These are phyloP conservation scores for Amphipyra tragopoginis DNA, from an alignment of 2,888 invertebrate genomes.

Conservation along the genomic window DNA sequence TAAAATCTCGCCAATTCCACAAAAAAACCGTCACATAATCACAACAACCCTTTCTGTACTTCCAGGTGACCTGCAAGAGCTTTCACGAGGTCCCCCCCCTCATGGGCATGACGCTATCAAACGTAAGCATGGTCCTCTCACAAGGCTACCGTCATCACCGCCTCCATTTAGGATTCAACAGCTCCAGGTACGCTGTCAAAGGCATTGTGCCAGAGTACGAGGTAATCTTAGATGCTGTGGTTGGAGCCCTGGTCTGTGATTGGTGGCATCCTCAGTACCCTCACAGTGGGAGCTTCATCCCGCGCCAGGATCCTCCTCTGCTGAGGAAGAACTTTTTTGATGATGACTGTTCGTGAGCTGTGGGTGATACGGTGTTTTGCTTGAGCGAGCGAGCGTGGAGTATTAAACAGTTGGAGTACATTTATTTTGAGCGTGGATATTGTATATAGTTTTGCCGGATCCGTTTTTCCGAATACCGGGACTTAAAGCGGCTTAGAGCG, in stretches of 20 bases:
- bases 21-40: too few relatives aligned
- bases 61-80: slow-evolving; percentile 88
- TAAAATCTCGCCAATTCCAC: too few relatives aligned
- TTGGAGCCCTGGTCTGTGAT: slow-evolving; percentile 72
- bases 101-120: slow-evolving; percentile 90
- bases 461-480: too few relatives aligned
- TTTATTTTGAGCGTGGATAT: too few relatives aligned
- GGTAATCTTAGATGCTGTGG: slow-evolving; percentile 75
- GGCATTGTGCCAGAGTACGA: slow-evolving; percentile 74
- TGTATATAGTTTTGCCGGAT: too few relatives aligned
- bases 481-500: too few relatives aligned
- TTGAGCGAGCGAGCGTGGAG: background rate
- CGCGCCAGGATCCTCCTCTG: slow-evolving; percentile 36
- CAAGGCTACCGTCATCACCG: slow-evolving; percentile 88
- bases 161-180: slow-evolving; percentile 88
- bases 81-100: slow-evolving; percentile 90
- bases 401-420: too few relatives aligned
- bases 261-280: slow-evolving; percentile 77
- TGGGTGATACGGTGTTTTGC: background rate
- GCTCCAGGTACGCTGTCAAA: slow-evolving; percentile 64
- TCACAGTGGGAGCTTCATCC: slow-evolving; percentile 40
- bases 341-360: slow-evolving; percentile 38
- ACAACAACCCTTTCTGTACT: background rate
- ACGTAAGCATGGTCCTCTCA: slow-evolving; percentile 87
- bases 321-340: slow-evolving; percentile 53